A percentile compares a stretch with the other conserved stretches of the same genome.
These are phyloP conservation scores for Dione juno DNA, from an alignment of 2,888 invertebrate species.

Conservation along the genomic window DNA sequence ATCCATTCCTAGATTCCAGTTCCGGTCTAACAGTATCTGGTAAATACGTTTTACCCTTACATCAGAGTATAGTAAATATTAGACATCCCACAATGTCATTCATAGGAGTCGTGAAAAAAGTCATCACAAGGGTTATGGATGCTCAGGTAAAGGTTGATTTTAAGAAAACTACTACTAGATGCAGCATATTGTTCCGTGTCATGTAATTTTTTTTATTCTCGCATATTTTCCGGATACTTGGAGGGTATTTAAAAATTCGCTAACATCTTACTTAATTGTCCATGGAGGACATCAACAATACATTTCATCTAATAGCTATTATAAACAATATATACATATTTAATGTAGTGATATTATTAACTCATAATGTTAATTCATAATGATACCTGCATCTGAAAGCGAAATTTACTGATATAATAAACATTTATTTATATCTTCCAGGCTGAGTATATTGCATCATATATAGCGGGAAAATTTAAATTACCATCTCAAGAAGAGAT, in stretches of 20 bases:
- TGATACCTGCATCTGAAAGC: too few species aligned
- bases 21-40: slow-evolving; percentile 85
- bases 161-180: too few species aligned
- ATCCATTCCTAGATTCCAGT: slow-evolving; percentile 86
- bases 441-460: slow-evolving; percentile 85
- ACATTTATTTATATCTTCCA: slow-evolving; percentile 51
- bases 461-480: slow-evolving; percentile 81
- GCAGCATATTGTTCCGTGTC: too few species aligned
- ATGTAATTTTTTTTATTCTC: neutral
- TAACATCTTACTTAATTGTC: too few species aligned
- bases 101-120: slow-evolving; percentile 89
- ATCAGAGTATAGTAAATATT: slow-evolving; percentile 90
- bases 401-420: neutral
- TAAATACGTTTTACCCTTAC: slow-evolving; percentile 87
- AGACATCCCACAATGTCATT: slow-evolving; percentile 89
- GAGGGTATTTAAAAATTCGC: too few species aligned
- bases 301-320: too few species aligned
- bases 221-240: neutral
- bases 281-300: too few species aligned
- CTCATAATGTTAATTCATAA: too few species aligned
- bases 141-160: slow-evolving; percentile 83
- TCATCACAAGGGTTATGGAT: slow-evolving; percentile 85
- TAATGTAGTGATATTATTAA: too few species aligned
- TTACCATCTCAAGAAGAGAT: slow-evolving; percentile 87
- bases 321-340: too few species aligned